These are phyloP conservation scores for Papilio elwesi DNA, from an alignment of 2,888 invertebrate species.

Conservation along the genomic window DNA sequence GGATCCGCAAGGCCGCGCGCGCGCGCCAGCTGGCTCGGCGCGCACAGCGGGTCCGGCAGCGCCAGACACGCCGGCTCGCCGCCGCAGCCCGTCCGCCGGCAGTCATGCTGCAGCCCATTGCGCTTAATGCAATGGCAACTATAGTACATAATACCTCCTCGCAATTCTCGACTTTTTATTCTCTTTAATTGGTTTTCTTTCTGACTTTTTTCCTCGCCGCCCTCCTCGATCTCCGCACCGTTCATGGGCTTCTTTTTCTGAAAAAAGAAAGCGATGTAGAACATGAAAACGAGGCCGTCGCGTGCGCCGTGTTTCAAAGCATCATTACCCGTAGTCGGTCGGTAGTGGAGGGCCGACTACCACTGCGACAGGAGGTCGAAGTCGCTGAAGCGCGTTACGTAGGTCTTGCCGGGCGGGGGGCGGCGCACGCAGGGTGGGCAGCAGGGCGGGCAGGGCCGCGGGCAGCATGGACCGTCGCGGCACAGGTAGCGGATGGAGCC, in stretches of 20 bases:
- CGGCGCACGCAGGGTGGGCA: constrained; percentile 79
- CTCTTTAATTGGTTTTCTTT: constrained; percentile 76
- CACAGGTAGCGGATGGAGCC: constrained; percentile 80
- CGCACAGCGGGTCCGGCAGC: constrained; percentile 82
- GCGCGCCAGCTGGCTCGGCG: constrained; percentile 79
- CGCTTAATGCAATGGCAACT: constrained; percentile 85
- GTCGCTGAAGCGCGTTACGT: constrained; percentile 79
- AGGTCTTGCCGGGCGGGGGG: constrained; percentile 78
- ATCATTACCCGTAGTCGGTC: constrained; percentile 61
- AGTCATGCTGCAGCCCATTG: constrained; percentile 85
- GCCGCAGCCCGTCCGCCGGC: constrained; percentile 81
- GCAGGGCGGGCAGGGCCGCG: constrained; percentile 69
- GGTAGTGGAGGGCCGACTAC: constrained; percentile 58
- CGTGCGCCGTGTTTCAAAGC: constrained; percentile 65
- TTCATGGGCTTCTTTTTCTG: constrained; percentile 66
- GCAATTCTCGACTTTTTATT: constrained; percentile 81
- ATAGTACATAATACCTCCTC: constrained; percentile 82
- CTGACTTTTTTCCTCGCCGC: constrained; percentile 70
- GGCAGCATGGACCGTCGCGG: constrained; percentile 65
- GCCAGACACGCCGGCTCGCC: constrained; percentile 80
- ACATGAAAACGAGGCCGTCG: constrained; percentile 41
- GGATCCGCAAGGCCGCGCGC: constrained; percentile 75
- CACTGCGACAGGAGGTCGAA: constrained; percentile 78
- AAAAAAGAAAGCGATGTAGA: constrained; percentile 46
- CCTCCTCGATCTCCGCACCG: constrained; percentile 59